phyloP scores from a whole-genome alignment of 1,140 invertebrate species.

The Drosophila ohnishii region DNA sequence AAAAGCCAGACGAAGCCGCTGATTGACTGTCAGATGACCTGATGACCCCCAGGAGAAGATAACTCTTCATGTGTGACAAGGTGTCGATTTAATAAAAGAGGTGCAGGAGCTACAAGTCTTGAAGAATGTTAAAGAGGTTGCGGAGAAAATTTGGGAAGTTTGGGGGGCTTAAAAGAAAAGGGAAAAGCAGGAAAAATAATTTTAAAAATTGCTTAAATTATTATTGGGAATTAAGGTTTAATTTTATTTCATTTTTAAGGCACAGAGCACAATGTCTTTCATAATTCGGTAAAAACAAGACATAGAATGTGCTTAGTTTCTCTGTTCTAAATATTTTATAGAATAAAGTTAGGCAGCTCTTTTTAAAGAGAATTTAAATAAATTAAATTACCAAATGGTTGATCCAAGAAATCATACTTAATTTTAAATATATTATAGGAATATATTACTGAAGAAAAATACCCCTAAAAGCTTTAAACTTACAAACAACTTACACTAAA shows the following conservation, averaged over 20 bases:
- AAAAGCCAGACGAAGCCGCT: constrained; percentile 30
- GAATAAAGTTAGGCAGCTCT: not conserved
- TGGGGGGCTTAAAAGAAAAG: no score
- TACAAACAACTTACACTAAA: not conserved
- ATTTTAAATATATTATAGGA: not conserved
- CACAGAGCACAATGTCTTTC: not conserved
- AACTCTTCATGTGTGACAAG: constrained; percentile 23
- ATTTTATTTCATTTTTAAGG: not conserved
- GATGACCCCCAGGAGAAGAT: constrained; percentile 25
- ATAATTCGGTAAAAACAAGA: not conserved
- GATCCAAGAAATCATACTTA: no score
- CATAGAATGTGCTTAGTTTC: not conserved
- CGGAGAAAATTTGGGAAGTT: not conserved
- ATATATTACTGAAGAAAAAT: not conserved
- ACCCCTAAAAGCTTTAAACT: not conserved
- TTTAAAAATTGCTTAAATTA: not conserved
- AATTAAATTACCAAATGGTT: no score
- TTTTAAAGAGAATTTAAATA: no score
- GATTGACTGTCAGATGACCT: constrained; percentile 56
- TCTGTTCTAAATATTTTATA: not conserved
- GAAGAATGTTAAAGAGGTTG: not conserved
- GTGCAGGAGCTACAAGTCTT: constrained; percentile 14
- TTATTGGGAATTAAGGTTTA: no score
- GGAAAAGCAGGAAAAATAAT: no score
- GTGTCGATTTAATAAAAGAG: constrained; percentile 30